Evolutionary conservation across 2,888 invertebrate genomes (phyloP).

Genomic region (Agrypnus murinus): DNA sequence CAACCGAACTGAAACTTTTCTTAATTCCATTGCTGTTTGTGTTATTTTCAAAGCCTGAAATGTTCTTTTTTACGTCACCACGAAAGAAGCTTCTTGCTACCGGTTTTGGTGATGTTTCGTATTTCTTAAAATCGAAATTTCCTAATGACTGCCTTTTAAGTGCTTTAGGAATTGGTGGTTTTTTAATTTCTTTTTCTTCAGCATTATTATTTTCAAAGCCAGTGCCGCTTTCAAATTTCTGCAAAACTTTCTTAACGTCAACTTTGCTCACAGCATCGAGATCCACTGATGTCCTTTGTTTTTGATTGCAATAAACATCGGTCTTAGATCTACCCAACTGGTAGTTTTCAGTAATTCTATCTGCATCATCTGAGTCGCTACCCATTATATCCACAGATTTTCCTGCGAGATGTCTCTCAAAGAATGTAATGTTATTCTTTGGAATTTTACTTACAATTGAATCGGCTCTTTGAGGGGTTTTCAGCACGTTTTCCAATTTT

Average conservation of each 20-base stretch:
- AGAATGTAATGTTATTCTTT: conserved; percentile 67
- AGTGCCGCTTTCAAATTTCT: conserved; percentile 66
- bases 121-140: conserved; percentile 37
- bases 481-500: conserved; percentile 67
- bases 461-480: conserved; percentile 63
- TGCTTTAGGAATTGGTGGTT: conserved; percentile 23
- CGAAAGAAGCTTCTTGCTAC: conserved; percentile 26
- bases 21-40: too few relatives aligned
- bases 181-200: conserved; percentile 26
- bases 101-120: conserved; percentile 12
- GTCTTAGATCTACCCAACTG: conserved; percentile 67
- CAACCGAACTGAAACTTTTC: not conserved
- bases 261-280: conserved; percentile 68
- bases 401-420: conserved; percentile 67
- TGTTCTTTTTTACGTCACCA: not conserved
- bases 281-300: conserved; percentile 64
- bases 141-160: conserved; percentile 34
- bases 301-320: conserved; percentile 64
- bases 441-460: conserved; percentile 67
- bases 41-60: not conserved
- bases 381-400: conserved; percentile 60
- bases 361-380: conserved; percentile 55
- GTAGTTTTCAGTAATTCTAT: conserved; percentile 49
- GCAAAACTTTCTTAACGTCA: conserved; percentile 68
- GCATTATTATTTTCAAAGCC: conserved; percentile 29